Evolutionary conservation across 2,113 vertebrate species (phyloP).

Genomic region (Arizona elegans): DNA sequence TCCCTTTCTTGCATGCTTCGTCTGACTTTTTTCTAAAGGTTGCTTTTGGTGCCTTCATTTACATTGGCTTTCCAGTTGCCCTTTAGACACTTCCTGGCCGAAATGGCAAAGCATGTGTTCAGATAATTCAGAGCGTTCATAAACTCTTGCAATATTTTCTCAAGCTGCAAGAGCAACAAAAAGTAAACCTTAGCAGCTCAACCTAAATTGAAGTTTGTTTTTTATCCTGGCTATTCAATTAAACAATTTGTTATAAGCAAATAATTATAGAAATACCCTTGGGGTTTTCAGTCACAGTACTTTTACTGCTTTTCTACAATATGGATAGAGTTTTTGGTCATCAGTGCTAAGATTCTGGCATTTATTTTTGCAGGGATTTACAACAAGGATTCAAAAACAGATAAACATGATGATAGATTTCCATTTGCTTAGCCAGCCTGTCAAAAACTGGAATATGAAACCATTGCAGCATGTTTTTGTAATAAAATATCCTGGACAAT

Average conservation of each 20-base stretch:
- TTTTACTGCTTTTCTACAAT: conserved; percentile 34
- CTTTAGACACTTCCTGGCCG: conserved; percentile 40
- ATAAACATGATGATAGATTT: conserved; percentile 56
- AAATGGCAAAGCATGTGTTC: conserved; percentile 17
- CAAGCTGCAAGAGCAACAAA: conserved; percentile 6
- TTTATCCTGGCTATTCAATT: conserved; percentile 25
- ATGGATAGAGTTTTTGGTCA: conserved; percentile 22
- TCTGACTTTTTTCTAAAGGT: conserved; percentile 17
- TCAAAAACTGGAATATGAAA: conserved; percentile 40
- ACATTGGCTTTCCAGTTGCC: conserved; percentile 15
- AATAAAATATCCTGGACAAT: conserved; percentile 49
- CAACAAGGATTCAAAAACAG: conserved; percentile 45
- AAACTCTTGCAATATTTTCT: conserved; percentile 24
- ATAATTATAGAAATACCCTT: not conserved
- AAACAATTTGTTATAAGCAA: conserved; percentile 13
- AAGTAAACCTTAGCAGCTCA: conserved; percentile 14
- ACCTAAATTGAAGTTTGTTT: not conserved
- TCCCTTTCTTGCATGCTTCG: conserved; percentile 7
- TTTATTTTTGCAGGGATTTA: conserved; percentile 44
- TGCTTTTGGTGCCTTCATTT: not conserved
- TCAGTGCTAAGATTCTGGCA: conserved; percentile 47
- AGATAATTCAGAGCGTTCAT: conserved; percentile 31
- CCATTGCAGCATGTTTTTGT: conserved; percentile 39
- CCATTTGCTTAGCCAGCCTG: conserved; percentile 47
- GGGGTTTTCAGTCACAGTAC: not conserved